Base-by-base conservation (phyloP, 2,797 vertebrate genomes). In the Sebastes diaconus region DNA sequence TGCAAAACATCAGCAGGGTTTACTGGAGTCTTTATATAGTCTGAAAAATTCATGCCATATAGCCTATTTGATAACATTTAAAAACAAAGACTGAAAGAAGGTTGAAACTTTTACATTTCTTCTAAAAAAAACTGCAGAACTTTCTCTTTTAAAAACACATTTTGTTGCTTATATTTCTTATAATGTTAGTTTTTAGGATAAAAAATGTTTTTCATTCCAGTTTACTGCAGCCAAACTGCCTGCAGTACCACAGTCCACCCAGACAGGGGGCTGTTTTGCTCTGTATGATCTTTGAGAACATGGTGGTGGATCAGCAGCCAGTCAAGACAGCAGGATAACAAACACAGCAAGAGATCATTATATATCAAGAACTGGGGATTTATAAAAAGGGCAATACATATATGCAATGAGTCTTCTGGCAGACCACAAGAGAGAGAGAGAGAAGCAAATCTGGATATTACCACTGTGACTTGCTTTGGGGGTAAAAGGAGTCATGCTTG, bases 311-410 rank as follows among this genome's bases (percentile, higher is more conserved):
- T 77, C 86, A 83, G 79, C 80, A 84, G 78, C 64, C 84, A 84
- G 85, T 52, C 64, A 71, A 63, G 87, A 79, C 85, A 88, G 59
- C 75, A 81, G 83, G 83, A 92, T 73, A 91, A 87, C 86, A 91
- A 85, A 85, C 80, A 87, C 77, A 75, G 50, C 74, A 61, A 67
- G 22, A 63, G 54, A 83, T 54, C 27, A 77, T 25, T 29, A 77
- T 65, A 30, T 68, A 3, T 32, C 4, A 29, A 50, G 2, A 72
- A 52, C 46, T 16, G 55, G 25, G 29, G 29, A 32, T 34, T 74
- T 10, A 36, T 36, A 12, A 22, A 32, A 16, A 29, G 25, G n/a
- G 8, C 13, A 60, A 46, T 27, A 34, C 14, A 29, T 12, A 20
- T 3, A 14, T 76, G 42, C 69, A 36, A 14, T 34, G 52, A 22